Evolutionary conservation across 2,113 vertebrate genomes (phyloP).

Genomic region (Piprites chloris): DNA sequence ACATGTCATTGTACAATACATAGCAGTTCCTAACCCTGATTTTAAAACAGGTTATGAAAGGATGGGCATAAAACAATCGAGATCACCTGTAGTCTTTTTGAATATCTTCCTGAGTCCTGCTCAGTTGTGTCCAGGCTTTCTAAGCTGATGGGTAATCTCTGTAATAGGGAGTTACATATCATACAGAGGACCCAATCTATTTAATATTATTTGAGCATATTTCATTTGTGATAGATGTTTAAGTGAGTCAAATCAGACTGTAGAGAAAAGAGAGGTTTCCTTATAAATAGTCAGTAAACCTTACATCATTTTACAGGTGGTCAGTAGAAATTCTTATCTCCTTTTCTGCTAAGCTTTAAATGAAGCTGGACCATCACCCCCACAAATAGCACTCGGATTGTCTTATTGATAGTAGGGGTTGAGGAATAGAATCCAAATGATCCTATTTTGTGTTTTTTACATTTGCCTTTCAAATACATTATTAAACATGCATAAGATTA

Average conservation of each 20-base stretch:
- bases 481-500: constrained; percentile 47
- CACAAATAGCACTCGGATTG: background rate
- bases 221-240: background rate
- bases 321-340: background rate
- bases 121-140: background rate
- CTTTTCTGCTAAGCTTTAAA: background rate
- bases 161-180: background rate
- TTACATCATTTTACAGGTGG: background rate
- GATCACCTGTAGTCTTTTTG: background rate
- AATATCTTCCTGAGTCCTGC: background rate
- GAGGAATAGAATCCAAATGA: constrained; percentile 13
- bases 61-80: background rate
- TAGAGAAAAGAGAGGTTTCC: background rate
- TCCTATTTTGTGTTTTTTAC: constrained; percentile 2
- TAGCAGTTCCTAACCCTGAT: background rate
- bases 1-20: background rate
- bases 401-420: background rate
- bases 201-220: background rate
- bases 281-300: background rate
- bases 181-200: background rate
- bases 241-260: background rate
- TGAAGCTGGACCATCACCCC: background rate
- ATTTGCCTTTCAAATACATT: constrained; percentile 22
- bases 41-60: background rate
- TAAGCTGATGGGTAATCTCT: background rate